Evolutionary conservation across 2,797 vertebrate species (phyloP).

Genomic region (Chiropotes sagulatus): DNA sequence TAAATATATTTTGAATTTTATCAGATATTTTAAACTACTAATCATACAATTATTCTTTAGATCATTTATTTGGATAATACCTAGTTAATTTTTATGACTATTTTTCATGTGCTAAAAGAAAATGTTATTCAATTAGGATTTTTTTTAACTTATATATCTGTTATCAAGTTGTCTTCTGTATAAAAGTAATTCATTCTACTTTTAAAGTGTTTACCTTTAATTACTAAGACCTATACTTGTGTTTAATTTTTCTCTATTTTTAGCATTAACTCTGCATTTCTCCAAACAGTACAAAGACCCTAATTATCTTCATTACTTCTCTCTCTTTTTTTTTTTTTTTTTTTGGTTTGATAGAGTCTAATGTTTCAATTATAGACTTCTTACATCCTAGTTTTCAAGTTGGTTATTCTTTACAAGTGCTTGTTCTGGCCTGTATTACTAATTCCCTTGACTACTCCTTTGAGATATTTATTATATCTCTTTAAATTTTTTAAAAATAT

Average conservation of each 20-base stretch:
- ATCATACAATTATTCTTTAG: neutral
- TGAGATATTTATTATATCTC: neutral
- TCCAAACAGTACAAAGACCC: no score
- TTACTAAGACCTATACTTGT: neutral
- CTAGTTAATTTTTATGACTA: neutral
- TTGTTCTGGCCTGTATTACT: neutral
- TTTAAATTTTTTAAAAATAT: neutral
- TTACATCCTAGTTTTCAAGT: neutral
- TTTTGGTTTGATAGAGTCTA: neutral
- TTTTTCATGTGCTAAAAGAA: neutral
- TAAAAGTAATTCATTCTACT: neutral
- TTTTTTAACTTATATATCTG: neutral
- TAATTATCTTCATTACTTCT: neutral
- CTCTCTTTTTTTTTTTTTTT: rapidly evolving
- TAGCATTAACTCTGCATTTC: neutral
- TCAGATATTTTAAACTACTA: neutral
- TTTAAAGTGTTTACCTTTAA: neutral
- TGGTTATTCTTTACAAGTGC: neutral
- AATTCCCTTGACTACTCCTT: neutral
- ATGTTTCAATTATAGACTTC: neutral
- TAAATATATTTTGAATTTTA: neutral
- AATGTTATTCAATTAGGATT: neutral
- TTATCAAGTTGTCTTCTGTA: neutral
- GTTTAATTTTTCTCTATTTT: neutral
- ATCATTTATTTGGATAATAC: neutral